A percentile compares a stretch with the other conserved stretches of the same genome.
Conservation (phyloP, 2,888 invertebrate species). For the Cheilosia vulpina region DNA sequence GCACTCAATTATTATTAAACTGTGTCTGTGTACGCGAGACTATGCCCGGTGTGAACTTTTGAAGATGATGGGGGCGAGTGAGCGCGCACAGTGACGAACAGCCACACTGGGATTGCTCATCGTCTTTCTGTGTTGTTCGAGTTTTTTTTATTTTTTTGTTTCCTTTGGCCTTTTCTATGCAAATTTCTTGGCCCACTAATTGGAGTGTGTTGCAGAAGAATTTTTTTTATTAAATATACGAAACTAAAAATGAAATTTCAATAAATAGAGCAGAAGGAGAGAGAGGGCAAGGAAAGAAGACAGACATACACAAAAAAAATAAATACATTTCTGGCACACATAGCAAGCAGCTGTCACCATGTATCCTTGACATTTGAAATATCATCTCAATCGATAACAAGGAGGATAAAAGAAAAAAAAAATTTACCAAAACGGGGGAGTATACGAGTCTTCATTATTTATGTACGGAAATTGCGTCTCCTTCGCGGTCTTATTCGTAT, state of each 20-base stretch:
- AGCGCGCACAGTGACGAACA: constrained; percentile 8
- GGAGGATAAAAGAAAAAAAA: constrained; percentile 1
- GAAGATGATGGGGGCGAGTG: constrained; percentile 25
- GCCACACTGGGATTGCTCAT: constrained; percentile 15
- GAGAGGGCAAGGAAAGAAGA: background rate
- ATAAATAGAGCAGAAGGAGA: constrained; percentile 30
- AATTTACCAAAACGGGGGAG: constrained; percentile 10
- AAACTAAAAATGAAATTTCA: constrained; percentile 43
- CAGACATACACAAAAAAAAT: background rate
- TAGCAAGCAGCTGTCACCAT: constrained; percentile 37
- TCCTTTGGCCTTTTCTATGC: constrained; percentile 11
- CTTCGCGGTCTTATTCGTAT: background rate
- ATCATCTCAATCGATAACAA: constrained; percentile 65
- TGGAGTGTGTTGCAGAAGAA: constrained; percentile 10
- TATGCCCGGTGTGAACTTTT: constrained; percentile 34
- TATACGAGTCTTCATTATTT: background rate
- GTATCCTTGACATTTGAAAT: constrained; percentile 72
- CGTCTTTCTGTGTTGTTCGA: background rate
- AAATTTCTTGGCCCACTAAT: constrained; percentile 61
- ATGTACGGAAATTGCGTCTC: constrained; percentile 22
- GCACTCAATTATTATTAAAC: constrained; percentile 67
- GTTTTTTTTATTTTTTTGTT: constrained; percentile 15
- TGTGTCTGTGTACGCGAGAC: constrained; percentile 16
- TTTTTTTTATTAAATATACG: background rate
- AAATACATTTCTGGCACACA: constrained; percentile 34